Percentiles rank a stretch among this genome's conserved stretches.
Evolutionary conservation across 1,140 invertebrate species (phyloP).

Genomic region (Cataglyphis hispanica): DNA sequence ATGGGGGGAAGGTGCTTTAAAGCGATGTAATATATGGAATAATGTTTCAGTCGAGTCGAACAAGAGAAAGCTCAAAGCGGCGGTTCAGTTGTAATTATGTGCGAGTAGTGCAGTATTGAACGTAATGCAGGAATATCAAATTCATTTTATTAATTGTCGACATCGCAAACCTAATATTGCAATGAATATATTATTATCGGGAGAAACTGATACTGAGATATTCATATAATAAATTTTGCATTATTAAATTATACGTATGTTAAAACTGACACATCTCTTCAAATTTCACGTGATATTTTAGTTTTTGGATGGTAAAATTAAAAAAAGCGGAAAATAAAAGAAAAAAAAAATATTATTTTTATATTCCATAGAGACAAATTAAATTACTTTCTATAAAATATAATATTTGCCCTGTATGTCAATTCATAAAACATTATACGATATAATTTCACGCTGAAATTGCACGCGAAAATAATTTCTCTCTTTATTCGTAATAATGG

Average conservation of each 20-base stretch:
- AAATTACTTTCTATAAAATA: conserved; percentile 1
- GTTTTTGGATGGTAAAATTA: background rate
- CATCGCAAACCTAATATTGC: conserved; percentile 32
- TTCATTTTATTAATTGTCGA: conserved; percentile 45
- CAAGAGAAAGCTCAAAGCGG: conserved; percentile 44
- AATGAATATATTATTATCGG: conserved; percentile 32
- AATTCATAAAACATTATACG: background rate
- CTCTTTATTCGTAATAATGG: background rate
- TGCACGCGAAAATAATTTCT: background rate
- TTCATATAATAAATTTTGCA: background rate
- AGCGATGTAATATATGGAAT: conserved; percentile 53
- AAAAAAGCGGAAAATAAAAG: background rate
- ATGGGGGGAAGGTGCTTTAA: conserved; percentile 53
- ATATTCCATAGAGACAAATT: too few relatives aligned
- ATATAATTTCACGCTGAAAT: conserved; percentile 3
- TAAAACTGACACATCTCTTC: background rate
- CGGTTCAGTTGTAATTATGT: conserved; percentile 39
- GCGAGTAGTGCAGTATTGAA: conserved; percentile 24
- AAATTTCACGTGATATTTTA: background rate
- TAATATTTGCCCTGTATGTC: background rate
- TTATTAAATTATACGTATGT: conserved; percentile 17
- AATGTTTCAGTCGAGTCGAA: conserved; percentile 62
- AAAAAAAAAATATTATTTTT: background rate
- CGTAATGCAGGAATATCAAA: conserved; percentile 34
- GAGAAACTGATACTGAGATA: background rate